phyloP scores from a whole-genome alignment of 2,888 invertebrate genomes.

The Macaria liturata region DNA sequence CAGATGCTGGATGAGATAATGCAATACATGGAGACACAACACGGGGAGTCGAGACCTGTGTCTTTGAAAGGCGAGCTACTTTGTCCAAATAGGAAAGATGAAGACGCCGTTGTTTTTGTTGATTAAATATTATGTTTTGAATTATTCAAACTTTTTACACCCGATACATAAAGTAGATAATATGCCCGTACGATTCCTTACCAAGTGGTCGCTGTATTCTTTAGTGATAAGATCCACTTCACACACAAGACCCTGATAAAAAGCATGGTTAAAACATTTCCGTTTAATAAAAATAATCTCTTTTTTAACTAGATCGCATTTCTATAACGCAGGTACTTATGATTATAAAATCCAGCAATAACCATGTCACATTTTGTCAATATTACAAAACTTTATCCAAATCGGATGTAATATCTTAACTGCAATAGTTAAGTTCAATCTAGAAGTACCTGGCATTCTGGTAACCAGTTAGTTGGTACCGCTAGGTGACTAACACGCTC shows the following conservation, averaged over 20 bases:
- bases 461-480: background rate
- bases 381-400: background rate
- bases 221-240: too few species aligned
- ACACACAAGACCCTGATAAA: too few species aligned
- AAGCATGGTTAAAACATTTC: too few species aligned
- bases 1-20: constrained; percentile 12
- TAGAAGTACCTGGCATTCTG: constrained; percentile 11
- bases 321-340: too few species aligned
- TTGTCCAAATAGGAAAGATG: constrained; percentile 60
- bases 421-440: background rate
- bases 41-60: constrained; percentile 42
- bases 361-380: too few species aligned
- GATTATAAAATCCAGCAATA: too few species aligned
- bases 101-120: constrained; percentile 64
- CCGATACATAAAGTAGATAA: background rate
- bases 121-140: constrained; percentile 33
- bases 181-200: too few species aligned
- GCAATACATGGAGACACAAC: constrained; percentile 19
- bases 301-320: too few species aligned
- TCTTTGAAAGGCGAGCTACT: constrained; percentile 54
- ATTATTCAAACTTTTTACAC: background rate
- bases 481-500: constrained; percentile 25
- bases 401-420: too few species aligned
- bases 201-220: too few species aligned
- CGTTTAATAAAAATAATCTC: too few species aligned